Conservation (phyloP, 2,113 vertebrate species). For the Hucho hucho region DNA sequence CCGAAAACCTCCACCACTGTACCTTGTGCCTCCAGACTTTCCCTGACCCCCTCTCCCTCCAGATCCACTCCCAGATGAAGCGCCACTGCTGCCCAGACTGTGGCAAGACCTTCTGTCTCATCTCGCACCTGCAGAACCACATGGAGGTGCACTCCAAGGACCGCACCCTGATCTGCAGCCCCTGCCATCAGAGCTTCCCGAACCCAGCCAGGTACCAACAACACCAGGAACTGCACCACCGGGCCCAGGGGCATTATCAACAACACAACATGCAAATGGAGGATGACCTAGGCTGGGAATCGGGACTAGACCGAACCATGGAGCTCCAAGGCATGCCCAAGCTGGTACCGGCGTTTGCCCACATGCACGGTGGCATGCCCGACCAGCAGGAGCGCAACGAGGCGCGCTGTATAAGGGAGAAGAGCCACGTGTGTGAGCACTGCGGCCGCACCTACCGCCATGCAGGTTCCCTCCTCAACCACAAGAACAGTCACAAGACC, state of each 20-base stretch:
- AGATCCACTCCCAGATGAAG: constrained; percentile 78
- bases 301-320: constrained; percentile 59
- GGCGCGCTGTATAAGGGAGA: constrained; percentile 42
- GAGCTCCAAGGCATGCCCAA: constrained; percentile 50
- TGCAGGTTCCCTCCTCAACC: constrained; percentile 76
- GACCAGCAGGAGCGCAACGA: constrained; percentile 22
- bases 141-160: constrained; percentile 74
- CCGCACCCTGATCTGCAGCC: constrained; percentile 71
- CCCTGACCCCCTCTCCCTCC: constrained; percentile 72
- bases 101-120: constrained; percentile 78
- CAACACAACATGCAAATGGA: constrained; percentile 20
- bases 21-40: constrained; percentile 80
- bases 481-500: constrained; percentile 80
- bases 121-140: constrained; percentile 75
- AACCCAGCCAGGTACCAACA: constrained; percentile 71
- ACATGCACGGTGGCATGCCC: constrained; percentile 36
- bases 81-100: constrained; percentile 80
- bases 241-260: constrained; percentile 41
- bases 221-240: constrained; percentile 73
- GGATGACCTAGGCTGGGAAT: constrained; percentile 46
- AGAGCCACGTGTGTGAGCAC: constrained; percentile 76
- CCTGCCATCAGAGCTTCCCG: constrained; percentile 80
- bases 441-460: constrained; percentile 77
- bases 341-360: constrained; percentile 53
- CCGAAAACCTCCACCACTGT: constrained; percentile 76